Evolutionary conservation across 2,888 invertebrate genomes (phyloP).

Genomic region (Tiliacea aurago): DNA sequence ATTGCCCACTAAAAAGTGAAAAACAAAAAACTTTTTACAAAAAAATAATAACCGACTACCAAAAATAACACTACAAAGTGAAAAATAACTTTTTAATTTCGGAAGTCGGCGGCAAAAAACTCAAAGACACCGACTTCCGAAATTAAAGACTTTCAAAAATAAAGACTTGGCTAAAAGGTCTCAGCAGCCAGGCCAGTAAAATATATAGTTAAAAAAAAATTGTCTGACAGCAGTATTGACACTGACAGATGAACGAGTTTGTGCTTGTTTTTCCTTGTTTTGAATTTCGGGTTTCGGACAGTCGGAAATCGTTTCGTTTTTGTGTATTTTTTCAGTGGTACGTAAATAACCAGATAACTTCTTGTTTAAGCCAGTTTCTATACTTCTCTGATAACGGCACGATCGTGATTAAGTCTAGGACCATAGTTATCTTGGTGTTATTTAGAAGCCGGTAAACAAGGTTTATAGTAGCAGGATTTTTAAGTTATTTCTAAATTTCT

Average conservation of each 20-base stretch:
- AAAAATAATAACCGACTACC: too few relatives aligned
- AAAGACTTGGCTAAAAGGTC: too few relatives aligned
- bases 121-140: too few relatives aligned
- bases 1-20: too few relatives aligned
- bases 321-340: not conserved
- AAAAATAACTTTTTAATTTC: too few relatives aligned
- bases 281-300: not conserved
- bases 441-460: not conserved
- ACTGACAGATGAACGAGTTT: not conserved
- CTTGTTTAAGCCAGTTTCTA: not conserved
- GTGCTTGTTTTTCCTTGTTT: conserved; percentile 3
- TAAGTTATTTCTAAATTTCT: not conserved
- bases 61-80: too few relatives aligned
- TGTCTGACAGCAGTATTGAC: too few relatives aligned
- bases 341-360: not conserved
- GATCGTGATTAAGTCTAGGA: not conserved
- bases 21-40: too few relatives aligned
- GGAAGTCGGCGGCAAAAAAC: too few relatives aligned
- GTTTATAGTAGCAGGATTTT: not conserved
- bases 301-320: not conserved
- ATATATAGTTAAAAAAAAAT: too few relatives aligned
- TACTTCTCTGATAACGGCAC: not conserved
- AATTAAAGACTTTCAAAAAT: too few relatives aligned
- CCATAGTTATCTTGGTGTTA: not conserved
- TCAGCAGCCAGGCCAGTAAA: too few relatives aligned